Base-by-base conservation (phyloP, 1,140 invertebrate genomes). In the Helicoverpa armigera region DNA sequence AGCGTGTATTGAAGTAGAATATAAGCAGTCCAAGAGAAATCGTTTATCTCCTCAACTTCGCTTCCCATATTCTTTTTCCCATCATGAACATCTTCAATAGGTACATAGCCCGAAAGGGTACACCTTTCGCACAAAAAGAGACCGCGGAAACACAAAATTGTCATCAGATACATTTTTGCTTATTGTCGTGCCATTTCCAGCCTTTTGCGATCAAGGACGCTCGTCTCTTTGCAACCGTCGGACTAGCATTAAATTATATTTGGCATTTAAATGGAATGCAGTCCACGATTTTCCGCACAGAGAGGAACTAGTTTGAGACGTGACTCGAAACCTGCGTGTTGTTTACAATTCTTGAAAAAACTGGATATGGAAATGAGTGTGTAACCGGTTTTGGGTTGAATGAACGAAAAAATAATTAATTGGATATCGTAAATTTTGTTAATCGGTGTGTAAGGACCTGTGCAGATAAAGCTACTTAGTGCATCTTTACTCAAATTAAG, bases 211-310 rank as follows among this genome's bases (percentile, higher is more conserved):
- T 12, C 29, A 74, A 74, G 54, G 70, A 58, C 16, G 31, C 53
- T 18, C 51, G 31, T 58, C 43, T 74, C 18, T 14, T 35, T 74
- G 35, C 70, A 58, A 74, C 14, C 54, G 70, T 56, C 65, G 16
- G 51, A 53, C 67, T 29, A 16, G 29, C 31, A 58, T 58, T 12
- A 56, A 73, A 73, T 73, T 73, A 73, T 61, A 75, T 75, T 75
- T 61, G 73, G 29, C 73, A 75, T 75, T 75, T 75, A 75, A 50
- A 16, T 29, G 73, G 73, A 60, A 75, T 75, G 73, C 73, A 75
- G 56, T 12, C n/a, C 29, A 70, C 67, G 70, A 58, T 54, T 35
- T 73, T 43, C 53, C 53, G 53, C 11, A 54, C 14, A 61, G 18
- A 75, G 23, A n/a, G 11, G 31, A 23, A 43, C 48, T 50, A 61